These are phyloP conservation scores for Cybosia mesomella DNA, from an alignment of 2,888 invertebrate genomes.

Conservation along the genomic window DNA sequence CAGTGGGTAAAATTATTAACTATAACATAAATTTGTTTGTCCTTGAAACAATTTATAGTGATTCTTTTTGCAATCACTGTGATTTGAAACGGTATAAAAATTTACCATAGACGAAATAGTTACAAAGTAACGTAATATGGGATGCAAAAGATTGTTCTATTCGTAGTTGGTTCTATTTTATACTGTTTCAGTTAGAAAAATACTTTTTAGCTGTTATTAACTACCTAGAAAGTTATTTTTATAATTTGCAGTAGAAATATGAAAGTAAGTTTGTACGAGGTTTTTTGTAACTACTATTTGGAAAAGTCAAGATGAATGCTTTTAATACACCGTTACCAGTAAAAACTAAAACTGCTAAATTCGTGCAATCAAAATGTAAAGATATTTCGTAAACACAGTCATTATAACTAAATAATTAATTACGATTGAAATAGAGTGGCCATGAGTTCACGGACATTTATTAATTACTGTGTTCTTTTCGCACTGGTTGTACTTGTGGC, in stretches of 20 bases:
- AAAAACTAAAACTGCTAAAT: background rate
- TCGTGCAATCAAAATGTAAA: background rate
- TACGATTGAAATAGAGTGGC: background rate
- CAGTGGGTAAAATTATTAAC: conserved; percentile 42
- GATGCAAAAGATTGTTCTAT: conserved; percentile 6
- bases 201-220: too few species aligned
- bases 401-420: too few species aligned
- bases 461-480: background rate
- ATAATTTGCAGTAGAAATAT: too few species aligned
- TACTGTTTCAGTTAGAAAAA: background rate
- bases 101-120: conserved; percentile 18
- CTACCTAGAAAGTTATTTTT: too few species aligned
- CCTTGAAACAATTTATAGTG: conserved; percentile 47
- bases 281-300: too few species aligned
- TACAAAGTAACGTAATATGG: conserved; percentile 32
- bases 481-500: background rate
- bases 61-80: conserved; percentile 28
- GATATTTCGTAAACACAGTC: background rate
- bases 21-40: conserved; percentile 33
- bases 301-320: too few species aligned
- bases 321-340: background rate
- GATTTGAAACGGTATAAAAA: conserved; percentile 39
- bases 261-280: too few species aligned
- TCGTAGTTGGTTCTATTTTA: background rate
- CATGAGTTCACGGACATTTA: background rate